These are phyloP conservation scores for Pogona vitticeps DNA, from an alignment of 2,113 vertebrate species.

Conservation along the genomic window DNA sequence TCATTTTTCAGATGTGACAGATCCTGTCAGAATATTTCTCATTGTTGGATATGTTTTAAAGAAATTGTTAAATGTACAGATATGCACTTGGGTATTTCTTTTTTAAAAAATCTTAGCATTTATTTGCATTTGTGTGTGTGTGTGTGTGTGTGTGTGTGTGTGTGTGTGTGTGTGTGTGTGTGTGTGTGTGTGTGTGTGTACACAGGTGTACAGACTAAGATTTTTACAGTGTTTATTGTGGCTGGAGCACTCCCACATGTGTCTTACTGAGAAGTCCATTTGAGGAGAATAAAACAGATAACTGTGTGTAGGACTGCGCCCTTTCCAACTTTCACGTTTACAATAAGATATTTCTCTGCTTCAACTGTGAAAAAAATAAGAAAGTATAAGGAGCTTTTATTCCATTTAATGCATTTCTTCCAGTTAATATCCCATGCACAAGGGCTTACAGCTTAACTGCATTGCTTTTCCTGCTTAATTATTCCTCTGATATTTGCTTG, in stretches of 20 bases:
- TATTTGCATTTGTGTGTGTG: too few relatives aligned
- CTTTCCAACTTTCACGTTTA: neutral
- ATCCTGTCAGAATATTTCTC: neutral
- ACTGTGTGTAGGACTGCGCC: neutral
- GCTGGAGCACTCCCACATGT: neutral
- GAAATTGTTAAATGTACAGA: conserved; percentile 44
- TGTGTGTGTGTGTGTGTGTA: too few relatives aligned
- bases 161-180: too few relatives aligned
- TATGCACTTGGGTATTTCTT: neutral
- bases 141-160: too few relatives aligned
- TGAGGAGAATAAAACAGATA: neutral
- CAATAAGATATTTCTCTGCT: conserved; percentile 53
- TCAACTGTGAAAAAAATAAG: conserved; percentile 39
- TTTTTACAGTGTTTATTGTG: conserved; percentile 26
- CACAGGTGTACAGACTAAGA: neutral
- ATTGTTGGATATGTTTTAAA: conserved; percentile 57
- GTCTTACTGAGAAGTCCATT: neutral
- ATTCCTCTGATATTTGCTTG: conserved; percentile 56
- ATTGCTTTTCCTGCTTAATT: conserved; percentile 23
- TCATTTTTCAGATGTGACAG: neutral
- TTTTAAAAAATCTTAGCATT: too few relatives aligned
- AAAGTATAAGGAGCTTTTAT: conserved; percentile 17
- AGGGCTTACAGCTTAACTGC: conserved; percentile 17
- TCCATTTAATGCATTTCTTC: conserved; percentile 60
- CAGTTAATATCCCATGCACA: conserved; percentile 62